Conservation (phyloP, 2,797 vertebrate species). For the Alauda arvensis region DNA sequence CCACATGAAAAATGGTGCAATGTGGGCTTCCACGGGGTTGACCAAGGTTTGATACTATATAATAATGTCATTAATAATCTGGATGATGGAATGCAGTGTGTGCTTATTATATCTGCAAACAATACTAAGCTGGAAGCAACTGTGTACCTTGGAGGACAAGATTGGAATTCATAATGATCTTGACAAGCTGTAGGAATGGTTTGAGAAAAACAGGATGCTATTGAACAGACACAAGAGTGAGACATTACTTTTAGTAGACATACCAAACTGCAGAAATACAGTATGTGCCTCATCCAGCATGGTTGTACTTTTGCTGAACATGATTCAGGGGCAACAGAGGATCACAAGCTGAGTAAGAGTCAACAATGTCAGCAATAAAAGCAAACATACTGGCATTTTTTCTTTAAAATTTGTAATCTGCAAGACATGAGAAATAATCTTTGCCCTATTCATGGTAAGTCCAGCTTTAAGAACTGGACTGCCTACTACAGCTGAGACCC, state of each 20-base stretch:
- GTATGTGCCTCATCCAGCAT: not conserved
- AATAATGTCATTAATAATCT: conserved; percentile 22
- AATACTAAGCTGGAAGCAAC: conserved; percentile 4
- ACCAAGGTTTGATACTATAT: not conserved
- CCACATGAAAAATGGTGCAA: not conserved
- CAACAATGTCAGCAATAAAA: conserved; percentile 25
- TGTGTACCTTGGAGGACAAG: not conserved
- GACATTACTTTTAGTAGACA: not conserved
- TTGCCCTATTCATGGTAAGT: not conserved
- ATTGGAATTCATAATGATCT: conserved; percentile 30
- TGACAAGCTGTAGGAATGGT: not conserved
- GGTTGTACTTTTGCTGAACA: conserved; percentile 10
- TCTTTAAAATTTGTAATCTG: not conserved
- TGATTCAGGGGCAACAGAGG: conserved; percentile 22
- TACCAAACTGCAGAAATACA: conserved; percentile 5
- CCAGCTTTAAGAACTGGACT: not conserved
- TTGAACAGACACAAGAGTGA: not conserved
- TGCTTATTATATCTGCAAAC: conserved; percentile 41
- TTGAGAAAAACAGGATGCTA: conserved; percentile 22
- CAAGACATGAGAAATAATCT: not conserved
- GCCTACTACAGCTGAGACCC: no score
- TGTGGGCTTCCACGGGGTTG: not conserved
- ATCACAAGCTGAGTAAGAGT: conserved; percentile 22
- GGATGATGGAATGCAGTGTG: not conserved
- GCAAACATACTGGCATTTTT: conserved; percentile 12